These are phyloP conservation scores for Drosophila pachea DNA, from an alignment of 1,140 invertebrate genomes.

Conservation along the genomic window DNA sequence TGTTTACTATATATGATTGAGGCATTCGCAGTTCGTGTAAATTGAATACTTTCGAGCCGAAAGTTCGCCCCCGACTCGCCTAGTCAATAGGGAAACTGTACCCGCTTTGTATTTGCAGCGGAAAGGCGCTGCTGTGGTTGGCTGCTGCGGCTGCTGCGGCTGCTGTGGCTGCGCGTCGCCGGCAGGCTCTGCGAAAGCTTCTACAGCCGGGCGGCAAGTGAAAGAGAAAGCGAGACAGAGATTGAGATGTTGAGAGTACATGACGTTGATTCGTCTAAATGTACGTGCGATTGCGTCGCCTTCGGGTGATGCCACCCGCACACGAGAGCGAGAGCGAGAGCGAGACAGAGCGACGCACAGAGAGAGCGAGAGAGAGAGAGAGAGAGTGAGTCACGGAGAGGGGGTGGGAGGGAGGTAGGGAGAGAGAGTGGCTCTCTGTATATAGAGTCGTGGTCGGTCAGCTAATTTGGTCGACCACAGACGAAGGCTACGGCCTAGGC, in stretches of 20 bases:
- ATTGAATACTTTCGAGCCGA: too few species aligned
- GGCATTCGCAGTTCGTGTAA: too few species aligned
- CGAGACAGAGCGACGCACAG: too few species aligned
- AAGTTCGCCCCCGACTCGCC: too few species aligned
- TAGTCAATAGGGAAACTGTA: neutral
- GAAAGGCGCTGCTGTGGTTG: conserved; percentile 25
- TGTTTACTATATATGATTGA: too few species aligned
- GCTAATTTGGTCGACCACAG: conserved; percentile 25
- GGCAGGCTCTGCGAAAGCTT: conserved; percentile 44
- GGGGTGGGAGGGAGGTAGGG: too few species aligned
- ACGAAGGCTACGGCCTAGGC: neutral
- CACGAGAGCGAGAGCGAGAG: neutral
- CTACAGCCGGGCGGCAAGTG: conserved; percentile 14
- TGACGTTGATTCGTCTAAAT: conserved; percentile 58
- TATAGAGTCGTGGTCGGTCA: conserved; percentile 12
- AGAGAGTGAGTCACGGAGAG: too few species aligned
- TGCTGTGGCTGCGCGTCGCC: conserved; percentile 25
- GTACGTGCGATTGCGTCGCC: too few species aligned
- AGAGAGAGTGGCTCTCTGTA: neutral
- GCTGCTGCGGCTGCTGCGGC: conserved; percentile 33
- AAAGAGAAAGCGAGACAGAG: neutral
- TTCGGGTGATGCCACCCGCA: conserved; percentile 1
- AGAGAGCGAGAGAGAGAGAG: too few species aligned
- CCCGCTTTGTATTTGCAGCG: neutral
- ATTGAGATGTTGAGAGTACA: conserved; percentile 15